phyloP scores from a whole-genome alignment of 1,140 invertebrate species.

The Aphaenogaster floridana region DNA sequence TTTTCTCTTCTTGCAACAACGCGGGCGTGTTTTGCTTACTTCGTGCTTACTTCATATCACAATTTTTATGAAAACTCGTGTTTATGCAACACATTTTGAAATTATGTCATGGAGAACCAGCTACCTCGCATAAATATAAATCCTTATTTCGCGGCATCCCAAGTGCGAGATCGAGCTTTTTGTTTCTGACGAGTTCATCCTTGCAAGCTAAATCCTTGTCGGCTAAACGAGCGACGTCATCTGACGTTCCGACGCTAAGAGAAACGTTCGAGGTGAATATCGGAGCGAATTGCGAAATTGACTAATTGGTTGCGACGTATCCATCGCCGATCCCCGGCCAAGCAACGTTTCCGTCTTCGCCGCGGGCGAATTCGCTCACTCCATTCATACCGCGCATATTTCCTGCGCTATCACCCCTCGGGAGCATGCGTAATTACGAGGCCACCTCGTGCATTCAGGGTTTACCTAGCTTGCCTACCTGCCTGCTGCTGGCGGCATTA shows the following conservation, averaged over 20 bases:
- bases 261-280: neutral
- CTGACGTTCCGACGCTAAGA: neutral
- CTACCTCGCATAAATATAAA: neutral
- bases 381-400: constrained; percentile 60
- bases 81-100: constrained; percentile 1
- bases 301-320: neutral
- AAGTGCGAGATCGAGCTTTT: neutral
- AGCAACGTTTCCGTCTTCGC: neutral
- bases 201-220: neutral
- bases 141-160: neutral
- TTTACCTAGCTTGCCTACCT: constrained; percentile 53
- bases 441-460: constrained; percentile 61
- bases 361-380: constrained; percentile 13
- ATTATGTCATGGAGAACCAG: constrained; percentile 7
- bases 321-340: neutral
- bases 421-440: constrained; percentile 68
- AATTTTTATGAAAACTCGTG: neutral
- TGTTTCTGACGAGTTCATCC: neutral
- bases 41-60: neutral
- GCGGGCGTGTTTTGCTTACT: neutral
- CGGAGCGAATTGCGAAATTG: neutral
- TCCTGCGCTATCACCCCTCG: constrained; percentile 2
- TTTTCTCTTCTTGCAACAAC: neutral
- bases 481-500: constrained; percentile 22
- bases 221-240: neutral